Evolutionary conservation across 2,113 vertebrate genomes (phyloP).

Genomic region (Columba livia): DNA sequence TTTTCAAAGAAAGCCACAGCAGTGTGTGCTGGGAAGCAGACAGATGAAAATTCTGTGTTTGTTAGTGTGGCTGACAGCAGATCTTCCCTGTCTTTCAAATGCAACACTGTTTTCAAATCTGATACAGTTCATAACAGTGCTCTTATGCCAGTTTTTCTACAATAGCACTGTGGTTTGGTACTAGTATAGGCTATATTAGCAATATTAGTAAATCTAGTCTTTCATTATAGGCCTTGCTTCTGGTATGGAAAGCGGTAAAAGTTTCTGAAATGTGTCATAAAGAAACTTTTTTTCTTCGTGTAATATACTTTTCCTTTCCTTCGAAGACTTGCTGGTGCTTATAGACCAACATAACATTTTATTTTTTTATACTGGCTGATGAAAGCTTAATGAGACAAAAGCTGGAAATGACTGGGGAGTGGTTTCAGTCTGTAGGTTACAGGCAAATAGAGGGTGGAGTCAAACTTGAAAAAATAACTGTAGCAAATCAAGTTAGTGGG

Average conservation of each 20-base stretch:
- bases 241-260: not conserved
- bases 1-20: not conserved
- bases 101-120: not conserved
- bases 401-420: not conserved
- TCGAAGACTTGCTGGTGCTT: not conserved
- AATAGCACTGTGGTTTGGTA: not conserved
- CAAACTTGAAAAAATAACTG: not conserved
- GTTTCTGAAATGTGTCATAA: not conserved
- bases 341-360: not conserved
- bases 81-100: not conserved
- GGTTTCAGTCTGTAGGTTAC: not conserved
- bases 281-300: not conserved
- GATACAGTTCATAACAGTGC: not conserved
- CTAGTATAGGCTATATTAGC: not conserved
- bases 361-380: not conserved
- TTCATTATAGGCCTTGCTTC: not conserved
- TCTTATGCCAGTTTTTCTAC: not conserved
- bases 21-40: not conserved
- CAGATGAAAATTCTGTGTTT: not conserved
- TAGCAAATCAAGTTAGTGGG: not conserved
- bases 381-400: not conserved
- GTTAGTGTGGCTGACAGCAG: not conserved
- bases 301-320: not conserved
- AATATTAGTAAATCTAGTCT: not conserved
- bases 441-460: not conserved